Evolutionary conservation across 2,113 vertebrate genomes (phyloP).

Genomic region (Melanotaenia duboulayi): DNA sequence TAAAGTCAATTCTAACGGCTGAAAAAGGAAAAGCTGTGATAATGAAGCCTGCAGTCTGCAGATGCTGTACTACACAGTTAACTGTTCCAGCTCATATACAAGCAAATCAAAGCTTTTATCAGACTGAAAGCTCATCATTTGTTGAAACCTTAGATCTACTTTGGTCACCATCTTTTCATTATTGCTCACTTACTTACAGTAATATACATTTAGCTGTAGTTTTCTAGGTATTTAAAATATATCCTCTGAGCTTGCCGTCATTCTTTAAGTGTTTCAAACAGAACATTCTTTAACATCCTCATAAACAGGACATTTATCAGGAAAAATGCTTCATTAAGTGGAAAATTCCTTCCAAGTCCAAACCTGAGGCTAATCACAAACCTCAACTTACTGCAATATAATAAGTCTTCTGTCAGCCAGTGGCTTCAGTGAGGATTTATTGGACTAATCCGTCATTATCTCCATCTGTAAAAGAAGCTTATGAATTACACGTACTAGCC

Average conservation of each 20-base stretch:
- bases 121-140: not conserved
- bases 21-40: no score
- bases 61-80: no score
- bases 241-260: not conserved
- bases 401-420: constrained; percentile 42
- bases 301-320: not conserved
- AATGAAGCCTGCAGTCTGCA: no score
- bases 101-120: not conserved
- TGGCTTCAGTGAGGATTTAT: constrained; percentile 44
- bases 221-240: not conserved
- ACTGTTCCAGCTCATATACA: not conserved
- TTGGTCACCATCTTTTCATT: no score
- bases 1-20: no score
- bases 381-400: constrained; percentile 8
- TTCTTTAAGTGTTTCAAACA: not conserved
- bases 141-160: no score
- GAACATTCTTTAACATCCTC: not conserved
- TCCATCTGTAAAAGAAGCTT: constrained; percentile 59
- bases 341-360: not conserved
- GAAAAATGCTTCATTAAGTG: not conserved
- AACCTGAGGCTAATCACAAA: constrained; percentile 29
- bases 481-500: constrained; percentile 29
- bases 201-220: not conserved
- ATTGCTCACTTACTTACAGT: not conserved
- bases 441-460: constrained; percentile 67